Conservation (phyloP, 1,140 invertebrate species). For the Hypsibius dujardini region DNA sequence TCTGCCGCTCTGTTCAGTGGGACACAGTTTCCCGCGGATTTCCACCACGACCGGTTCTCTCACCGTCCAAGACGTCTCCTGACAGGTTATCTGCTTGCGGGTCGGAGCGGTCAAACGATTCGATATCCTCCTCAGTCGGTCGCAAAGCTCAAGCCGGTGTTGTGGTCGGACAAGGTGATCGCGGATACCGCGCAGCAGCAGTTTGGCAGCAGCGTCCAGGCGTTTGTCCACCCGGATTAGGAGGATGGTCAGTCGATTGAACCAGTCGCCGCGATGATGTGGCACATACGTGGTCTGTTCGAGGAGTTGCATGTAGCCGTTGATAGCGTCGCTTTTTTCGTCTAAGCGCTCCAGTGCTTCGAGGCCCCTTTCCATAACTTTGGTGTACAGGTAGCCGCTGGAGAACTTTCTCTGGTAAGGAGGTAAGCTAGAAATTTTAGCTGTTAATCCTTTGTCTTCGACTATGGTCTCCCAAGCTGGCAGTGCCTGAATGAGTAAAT, state of each 20-base stretch:
- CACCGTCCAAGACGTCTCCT: constrained; percentile 23
- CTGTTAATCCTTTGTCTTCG: neutral
- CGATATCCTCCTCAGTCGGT: constrained; percentile 32
- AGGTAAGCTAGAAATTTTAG: constrained; percentile 28
- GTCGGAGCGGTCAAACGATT: constrained; percentile 25
- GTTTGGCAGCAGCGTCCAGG: constrained; percentile 31
- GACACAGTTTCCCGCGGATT: constrained; percentile 27
- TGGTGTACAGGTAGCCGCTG: constrained; percentile 33
- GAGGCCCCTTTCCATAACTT: constrained; percentile 34
- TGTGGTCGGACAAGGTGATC: constrained; percentile 33
- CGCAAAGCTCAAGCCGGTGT: constrained; percentile 33
- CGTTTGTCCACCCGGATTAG: constrained; percentile 38
- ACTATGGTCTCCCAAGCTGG: neutral
- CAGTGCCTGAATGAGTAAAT: neutral
- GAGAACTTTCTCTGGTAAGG: constrained; percentile 35
- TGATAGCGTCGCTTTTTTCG: constrained; percentile 35
- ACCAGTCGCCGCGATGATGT: constrained; percentile 38
- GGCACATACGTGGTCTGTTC: constrained; percentile 32
- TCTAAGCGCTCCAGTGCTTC: constrained; percentile 36
- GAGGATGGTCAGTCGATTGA: constrained; percentile 38
- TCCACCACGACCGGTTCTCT: constrained; percentile 28
- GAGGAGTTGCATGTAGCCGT: constrained; percentile 34
- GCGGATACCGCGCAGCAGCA: constrained; percentile 30
- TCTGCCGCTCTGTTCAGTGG: constrained; percentile 25
- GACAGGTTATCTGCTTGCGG: constrained; percentile 20